These are phyloP conservation scores for Camponotus fellah DNA, from an alignment of 2,888 invertebrate species.

Conservation along the genomic window DNA sequence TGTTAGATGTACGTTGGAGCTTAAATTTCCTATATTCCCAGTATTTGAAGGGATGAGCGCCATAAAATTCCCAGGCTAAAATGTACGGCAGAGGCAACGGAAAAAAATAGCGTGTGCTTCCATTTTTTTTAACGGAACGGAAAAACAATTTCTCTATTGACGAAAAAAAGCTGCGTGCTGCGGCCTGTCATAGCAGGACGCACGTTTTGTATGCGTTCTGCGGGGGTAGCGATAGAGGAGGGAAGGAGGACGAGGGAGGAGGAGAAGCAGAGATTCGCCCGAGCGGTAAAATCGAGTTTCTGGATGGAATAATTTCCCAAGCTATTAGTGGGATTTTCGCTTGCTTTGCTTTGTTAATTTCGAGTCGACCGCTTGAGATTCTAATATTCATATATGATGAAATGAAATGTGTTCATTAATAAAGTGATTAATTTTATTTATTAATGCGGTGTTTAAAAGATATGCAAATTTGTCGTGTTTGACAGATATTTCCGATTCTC, in stretches of 20 bases:
- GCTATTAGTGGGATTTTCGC: slow-evolving; percentile 1
- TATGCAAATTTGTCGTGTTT: background rate
- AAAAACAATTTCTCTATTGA: slow-evolving; percentile 48
- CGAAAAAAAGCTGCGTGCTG: slow-evolving; percentile 30
- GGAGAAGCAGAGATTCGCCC: slow-evolving; percentile 20
- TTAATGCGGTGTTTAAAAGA: background rate
- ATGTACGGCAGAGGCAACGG: slow-evolving; percentile 19
- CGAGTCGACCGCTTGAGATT: background rate
- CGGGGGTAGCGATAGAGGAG: background rate
- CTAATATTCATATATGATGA: slow-evolving; percentile 3
- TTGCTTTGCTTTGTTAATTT: slow-evolving; percentile 22
- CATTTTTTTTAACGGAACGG: slow-evolving; percentile 33
- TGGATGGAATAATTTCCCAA: slow-evolving; percentile 21
- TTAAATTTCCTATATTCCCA: slow-evolving; percentile 19
- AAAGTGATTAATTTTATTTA: background rate
- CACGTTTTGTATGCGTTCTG: slow-evolving; percentile 28
- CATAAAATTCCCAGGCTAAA: slow-evolving; percentile 34
- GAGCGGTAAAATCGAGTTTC: slow-evolving; percentile 42
- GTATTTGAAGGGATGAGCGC: slow-evolving; percentile 23
- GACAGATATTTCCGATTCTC: background rate
- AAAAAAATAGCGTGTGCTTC: slow-evolving; percentile 41
- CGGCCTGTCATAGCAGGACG: slow-evolving; percentile 34
- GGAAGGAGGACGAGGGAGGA: background rate
- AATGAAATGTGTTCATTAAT: background rate
- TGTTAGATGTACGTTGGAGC: background rate